A percentile compares a stretch with the other conserved stretches of the same genome.
Evolutionary conservation across 2,888 invertebrate genomes (phyloP).

Genomic region (Microchrysa polita): DNA sequence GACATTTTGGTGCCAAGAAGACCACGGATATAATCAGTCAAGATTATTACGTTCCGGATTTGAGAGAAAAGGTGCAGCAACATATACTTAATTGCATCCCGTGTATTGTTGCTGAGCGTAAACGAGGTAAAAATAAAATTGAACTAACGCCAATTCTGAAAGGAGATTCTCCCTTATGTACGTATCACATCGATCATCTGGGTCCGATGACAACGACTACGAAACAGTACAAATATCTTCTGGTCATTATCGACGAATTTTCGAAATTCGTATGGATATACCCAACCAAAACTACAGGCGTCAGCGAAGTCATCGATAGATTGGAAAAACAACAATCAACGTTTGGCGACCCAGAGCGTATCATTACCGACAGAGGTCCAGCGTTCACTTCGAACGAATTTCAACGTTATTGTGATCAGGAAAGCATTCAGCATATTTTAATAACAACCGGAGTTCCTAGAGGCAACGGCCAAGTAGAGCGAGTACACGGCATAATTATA

Average conservation of each 20-base stretch:
- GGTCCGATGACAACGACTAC: constrained; percentile 13
- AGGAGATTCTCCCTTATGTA: constrained; percentile 53
- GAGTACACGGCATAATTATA: constrained; percentile 46
- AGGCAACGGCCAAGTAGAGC: constrained; percentile 32
- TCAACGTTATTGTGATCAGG: constrained; percentile 10
- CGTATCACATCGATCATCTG: constrained; percentile 52
- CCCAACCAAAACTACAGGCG: constrained; percentile 52
- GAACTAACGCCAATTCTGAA: constrained; percentile 55
- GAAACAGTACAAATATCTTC: constrained; percentile 7
- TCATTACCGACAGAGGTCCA: constrained; percentile 1
- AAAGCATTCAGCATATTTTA: constrained; percentile 10
- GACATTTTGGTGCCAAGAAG: constrained; percentile 32
- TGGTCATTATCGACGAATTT: constrained; percentile 54
- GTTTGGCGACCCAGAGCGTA: not conserved
- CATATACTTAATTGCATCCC: constrained; percentile 8
- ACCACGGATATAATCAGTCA: constrained; percentile 8
- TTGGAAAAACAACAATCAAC: constrained; percentile 6
- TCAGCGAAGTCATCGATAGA: constrained; percentile 6
- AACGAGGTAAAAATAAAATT: constrained; percentile 56
- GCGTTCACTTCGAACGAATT: constrained; percentile 24
- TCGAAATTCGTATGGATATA: constrained; percentile 49
- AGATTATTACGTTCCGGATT: constrained; percentile 23
- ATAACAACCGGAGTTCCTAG: constrained; percentile 17
- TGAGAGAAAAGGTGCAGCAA: constrained; percentile 11
- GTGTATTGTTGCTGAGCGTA: constrained; percentile 16